Evolutionary conservation across 1,140 invertebrate species (phyloP), one percentile per base, ranked within the genome.

Genomic region (Battus philenor): DNA sequence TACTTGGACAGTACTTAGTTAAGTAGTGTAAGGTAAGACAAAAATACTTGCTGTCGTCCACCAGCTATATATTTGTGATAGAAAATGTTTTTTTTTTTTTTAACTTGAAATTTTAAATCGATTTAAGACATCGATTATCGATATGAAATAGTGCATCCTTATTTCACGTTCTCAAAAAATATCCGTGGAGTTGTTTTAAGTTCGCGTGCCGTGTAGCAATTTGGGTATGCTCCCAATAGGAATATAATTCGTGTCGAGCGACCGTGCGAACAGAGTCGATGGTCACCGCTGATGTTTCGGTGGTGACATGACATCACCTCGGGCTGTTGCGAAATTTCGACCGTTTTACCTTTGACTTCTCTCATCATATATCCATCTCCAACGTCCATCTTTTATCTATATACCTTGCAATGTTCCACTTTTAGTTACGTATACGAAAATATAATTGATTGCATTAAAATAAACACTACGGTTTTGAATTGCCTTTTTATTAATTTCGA

Each of bases 151-250:
- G 33, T 16, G 5, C 33, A 36, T 36, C 33, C 4, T 17, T 36
- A 36, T 22, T 36, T 36, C 17, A 1, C 11, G 16, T 36, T 58
- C 54, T 10, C 33, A 36, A 36, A 33, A 10, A 20, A 63, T 70
- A 69, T 68, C 67, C 61, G 59, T 50, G 56, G 48, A 61, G 38
- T n/a, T 49, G 66, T 67, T 80, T 66, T 75, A 58, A 50, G 68
- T 58, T 84, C 68, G 77, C 77, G 80, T 84, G 80, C 76, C 39
- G 49, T 75, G 77, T 76, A 44, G 68, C 71, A 81, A 84, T 84
- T 84, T 84, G 62, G 68, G 76, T 73, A 51, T 84, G 76, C 66
- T 81, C 80, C 51, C 75, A 84, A 84, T 84, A 75, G 55, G 77
- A 81, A 84, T 75, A 84, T 84, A 84, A 84, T 84, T 77, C 60